phyloP scores from a whole-genome alignment of 2,113 vertebrate genomes.

The Varanus komodoensis region DNA sequence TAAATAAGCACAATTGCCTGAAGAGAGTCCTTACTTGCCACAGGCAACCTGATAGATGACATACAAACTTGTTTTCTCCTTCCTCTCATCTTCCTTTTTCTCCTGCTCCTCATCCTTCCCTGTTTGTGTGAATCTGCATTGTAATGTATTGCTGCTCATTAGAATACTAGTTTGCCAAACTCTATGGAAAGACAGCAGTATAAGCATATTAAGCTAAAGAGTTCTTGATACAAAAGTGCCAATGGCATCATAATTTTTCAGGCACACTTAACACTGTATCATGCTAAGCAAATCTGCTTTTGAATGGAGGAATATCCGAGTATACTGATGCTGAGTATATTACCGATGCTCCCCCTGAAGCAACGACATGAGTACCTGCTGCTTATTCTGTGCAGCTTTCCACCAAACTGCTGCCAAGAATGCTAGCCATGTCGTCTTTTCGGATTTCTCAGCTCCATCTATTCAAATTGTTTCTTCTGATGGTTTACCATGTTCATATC shows the following conservation, averaged over 20 bases:
- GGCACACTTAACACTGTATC: not conserved
- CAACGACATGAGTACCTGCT: not conserved
- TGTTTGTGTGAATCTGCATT: not conserved
- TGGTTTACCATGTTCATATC: constrained; percentile 7
- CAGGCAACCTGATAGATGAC: not conserved
- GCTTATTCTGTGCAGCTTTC: constrained; percentile 23
- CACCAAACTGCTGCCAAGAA: not conserved
- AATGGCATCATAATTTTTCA: not conserved
- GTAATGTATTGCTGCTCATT: not conserved
- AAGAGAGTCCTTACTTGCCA: not conserved
- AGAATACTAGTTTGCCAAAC: not conserved
- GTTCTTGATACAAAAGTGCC: not conserved
- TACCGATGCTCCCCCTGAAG: not conserved
- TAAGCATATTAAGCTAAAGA: not conserved
- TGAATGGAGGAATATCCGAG: not conserved
- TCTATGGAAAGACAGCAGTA: not conserved
- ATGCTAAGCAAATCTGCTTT: not conserved
- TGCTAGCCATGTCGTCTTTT: constrained; percentile 5
- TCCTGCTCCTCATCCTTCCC: not conserved
- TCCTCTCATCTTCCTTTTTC: no score
- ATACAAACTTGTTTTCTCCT: not conserved
- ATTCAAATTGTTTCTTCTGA: not conserved
- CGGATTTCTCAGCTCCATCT: constrained; percentile 4
- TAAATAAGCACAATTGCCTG: not conserved
- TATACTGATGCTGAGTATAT: not conserved